These are phyloP conservation scores for Coluber constrictor DNA, from an alignment of 2,797 vertebrate genomes.

Conservation along the genomic window DNA sequence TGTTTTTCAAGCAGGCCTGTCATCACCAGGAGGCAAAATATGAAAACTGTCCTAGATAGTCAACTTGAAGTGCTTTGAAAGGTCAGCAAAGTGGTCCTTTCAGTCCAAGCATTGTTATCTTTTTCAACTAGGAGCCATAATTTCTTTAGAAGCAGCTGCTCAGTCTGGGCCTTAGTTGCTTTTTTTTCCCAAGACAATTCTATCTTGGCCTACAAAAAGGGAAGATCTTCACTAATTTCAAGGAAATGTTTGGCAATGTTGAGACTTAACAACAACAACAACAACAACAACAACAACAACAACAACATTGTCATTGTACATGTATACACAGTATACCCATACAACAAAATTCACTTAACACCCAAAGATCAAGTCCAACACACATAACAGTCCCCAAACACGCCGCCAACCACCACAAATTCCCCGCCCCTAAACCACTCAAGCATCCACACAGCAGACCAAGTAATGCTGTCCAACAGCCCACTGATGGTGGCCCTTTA, in stretches of 20 bases:
- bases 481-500: too few species aligned
- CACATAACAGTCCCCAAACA: too few species aligned
- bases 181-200: not conserved
- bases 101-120: not conserved
- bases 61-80: not conserved
- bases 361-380: too few species aligned
- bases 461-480: too few species aligned
- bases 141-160: not conserved
- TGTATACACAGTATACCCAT: too few species aligned
- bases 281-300: too few species aligned
- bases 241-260: not conserved
- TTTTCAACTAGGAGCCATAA: not conserved
- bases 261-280: not conserved
- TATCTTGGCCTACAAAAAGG: not conserved
- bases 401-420: too few species aligned
- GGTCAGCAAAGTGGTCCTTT: not conserved
- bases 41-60: not conserved
- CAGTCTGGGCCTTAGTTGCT: not conserved
- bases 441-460: too few species aligned
- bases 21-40: not conserved
- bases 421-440: too few species aligned
- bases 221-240: not conserved
- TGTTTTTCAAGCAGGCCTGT: not conserved
- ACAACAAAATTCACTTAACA: too few species aligned
- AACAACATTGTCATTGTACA: too few species aligned